Conservation (phyloP, 2,113 vertebrate species). For the Dasypus novemcinctus region DNA sequence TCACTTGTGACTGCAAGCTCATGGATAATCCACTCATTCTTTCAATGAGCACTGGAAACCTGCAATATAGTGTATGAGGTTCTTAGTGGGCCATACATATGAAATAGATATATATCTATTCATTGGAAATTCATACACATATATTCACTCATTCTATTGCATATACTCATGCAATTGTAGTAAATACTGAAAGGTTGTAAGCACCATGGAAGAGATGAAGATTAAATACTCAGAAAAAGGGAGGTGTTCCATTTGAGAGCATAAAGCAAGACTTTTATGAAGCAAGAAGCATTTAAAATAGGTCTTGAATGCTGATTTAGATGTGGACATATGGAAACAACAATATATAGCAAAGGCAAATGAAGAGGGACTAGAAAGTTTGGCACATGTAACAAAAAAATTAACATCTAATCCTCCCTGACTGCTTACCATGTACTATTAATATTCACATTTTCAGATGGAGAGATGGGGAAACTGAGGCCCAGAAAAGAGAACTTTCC, state of each 20-base stretch:
- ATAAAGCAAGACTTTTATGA: conserved; percentile 29
- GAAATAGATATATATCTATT: neutral
- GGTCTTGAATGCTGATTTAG: neutral
- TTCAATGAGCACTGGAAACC: neutral
- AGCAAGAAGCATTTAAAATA: neutral
- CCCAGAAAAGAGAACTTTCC: neutral
- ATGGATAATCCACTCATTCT: neutral
- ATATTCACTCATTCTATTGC: neutral
- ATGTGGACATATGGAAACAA: neutral
- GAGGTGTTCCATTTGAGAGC: neutral
- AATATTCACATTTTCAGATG: neutral
- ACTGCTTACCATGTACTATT: neutral
- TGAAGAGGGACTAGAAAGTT: neutral
- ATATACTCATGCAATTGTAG: neutral
- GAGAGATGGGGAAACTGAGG: neutral
- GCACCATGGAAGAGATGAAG: neutral
- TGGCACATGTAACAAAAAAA: neutral
- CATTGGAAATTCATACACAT: neutral
- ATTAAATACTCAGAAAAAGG: neutral
- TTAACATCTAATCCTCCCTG: neutral
- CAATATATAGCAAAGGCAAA: neutral
- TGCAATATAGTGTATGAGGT: neutral
- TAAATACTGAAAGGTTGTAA: neutral
- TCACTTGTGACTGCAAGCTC: neutral
- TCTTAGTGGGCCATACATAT: neutral